phyloP scores from a whole-genome alignment of 2,113 vertebrate species.

The Brachypodius melanocephalos region DNA sequence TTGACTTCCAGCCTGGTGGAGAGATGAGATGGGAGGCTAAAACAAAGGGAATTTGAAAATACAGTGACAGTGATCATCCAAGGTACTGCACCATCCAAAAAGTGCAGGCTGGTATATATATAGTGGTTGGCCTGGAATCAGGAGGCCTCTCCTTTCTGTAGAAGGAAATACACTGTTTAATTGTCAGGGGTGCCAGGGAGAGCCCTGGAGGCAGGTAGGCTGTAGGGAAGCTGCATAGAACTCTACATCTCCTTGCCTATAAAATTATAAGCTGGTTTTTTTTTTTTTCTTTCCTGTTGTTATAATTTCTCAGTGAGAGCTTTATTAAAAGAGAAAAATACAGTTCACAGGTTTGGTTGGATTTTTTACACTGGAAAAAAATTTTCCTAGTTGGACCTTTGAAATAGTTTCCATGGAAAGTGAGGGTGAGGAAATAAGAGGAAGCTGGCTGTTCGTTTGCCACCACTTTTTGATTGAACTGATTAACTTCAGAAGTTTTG shows the following conservation, averaged over 20 bases:
- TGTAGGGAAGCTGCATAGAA: neutral
- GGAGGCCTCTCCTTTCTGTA: neutral
- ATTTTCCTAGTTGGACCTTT: neutral
- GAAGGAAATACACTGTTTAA: neutral
- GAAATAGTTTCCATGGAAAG: neutral
- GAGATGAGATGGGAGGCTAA: neutral
- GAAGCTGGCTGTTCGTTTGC: neutral
- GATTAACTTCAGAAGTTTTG: neutral
- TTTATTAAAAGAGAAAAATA: neutral
- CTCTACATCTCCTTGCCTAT: neutral
- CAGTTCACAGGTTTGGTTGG: neutral
- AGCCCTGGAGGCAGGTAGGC: neutral
- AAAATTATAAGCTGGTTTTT: neutral
- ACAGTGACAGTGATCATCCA: rapidly evolving
- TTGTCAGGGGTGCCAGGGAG: neutral
- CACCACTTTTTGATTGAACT: neutral
- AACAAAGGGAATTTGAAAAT: neutral
- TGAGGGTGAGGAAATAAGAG: neutral
- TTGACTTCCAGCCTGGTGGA: neutral
- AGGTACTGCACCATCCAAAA: neutral
- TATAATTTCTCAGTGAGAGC: neutral
- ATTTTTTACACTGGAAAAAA: neutral
- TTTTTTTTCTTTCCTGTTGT: neutral
- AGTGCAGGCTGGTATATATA: rapidly evolving
- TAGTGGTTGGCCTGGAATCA: neutral